Conservation (phyloP, 1,140 invertebrate genomes). For the Sitophilus oryzae region DNA sequence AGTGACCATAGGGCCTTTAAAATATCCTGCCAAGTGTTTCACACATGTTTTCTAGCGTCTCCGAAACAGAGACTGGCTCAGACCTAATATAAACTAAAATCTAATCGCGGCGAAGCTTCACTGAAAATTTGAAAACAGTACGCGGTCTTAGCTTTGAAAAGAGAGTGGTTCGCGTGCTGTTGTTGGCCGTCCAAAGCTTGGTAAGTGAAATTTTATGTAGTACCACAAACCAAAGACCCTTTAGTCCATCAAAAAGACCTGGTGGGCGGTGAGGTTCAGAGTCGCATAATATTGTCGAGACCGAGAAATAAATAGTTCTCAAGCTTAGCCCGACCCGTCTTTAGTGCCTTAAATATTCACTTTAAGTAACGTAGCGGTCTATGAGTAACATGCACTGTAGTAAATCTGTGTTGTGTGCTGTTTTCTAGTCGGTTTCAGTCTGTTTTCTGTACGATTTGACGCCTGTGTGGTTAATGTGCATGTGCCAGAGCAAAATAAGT, state of each 20-base stretch:
- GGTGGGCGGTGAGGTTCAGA: not conserved
- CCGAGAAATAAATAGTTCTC: not conserved
- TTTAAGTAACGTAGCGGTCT: not conserved
- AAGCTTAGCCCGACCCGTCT: too few species aligned
- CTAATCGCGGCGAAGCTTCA: slow-evolving; percentile 6
- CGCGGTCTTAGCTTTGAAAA: slow-evolving; percentile 1
- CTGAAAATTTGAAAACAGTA: slow-evolving; percentile 1
- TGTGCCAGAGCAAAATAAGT: slow-evolving; percentile 9
- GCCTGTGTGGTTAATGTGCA: slow-evolving; percentile 10
- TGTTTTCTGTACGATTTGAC: not conserved
- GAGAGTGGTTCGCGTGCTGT: slow-evolving; percentile 7
- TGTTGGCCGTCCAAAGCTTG: too few species aligned
- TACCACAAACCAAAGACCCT: slow-evolving; percentile 6
- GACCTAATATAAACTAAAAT: slow-evolving; percentile 20
- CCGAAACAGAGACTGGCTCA: not conserved
- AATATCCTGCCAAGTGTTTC: not conserved
- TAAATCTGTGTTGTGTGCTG: not conserved
- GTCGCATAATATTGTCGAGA: not conserved
- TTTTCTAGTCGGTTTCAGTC: not conserved
- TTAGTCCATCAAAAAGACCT: slow-evolving; percentile 1
- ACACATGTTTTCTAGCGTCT: not conserved
- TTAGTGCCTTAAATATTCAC: too few species aligned
- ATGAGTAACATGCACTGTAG: not conserved
- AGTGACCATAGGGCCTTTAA: not conserved
- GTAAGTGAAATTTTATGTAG: slow-evolving; percentile 13